Conservation (phyloP, 2,888 invertebrate species). For the Xylota segnis region DNA sequence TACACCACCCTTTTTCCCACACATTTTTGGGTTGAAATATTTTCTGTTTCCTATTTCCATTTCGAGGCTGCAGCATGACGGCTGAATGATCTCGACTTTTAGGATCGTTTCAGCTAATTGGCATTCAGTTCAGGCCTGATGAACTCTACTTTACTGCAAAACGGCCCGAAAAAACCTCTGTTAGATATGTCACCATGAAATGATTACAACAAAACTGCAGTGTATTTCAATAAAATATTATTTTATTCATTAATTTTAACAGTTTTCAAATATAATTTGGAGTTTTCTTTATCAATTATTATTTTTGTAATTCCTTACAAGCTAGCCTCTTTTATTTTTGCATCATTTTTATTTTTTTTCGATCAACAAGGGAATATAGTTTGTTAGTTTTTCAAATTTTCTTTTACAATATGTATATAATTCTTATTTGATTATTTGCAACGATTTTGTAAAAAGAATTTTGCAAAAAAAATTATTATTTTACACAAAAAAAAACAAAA, state of each 20-base stretch:
- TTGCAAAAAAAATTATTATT: constrained; percentile 34
- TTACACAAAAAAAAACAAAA: constrained; percentile 20
- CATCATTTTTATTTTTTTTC: constrained; percentile 14
- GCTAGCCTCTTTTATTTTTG: neutral
- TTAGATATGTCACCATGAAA: too few species aligned
- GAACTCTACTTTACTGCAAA: too few species aligned
- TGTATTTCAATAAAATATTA: constrained; percentile 68
- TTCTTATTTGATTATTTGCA: constrained; percentile 10
- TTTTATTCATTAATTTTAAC: constrained; percentile 68
- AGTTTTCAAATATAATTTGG: constrained; percentile 73
- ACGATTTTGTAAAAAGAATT: constrained; percentile 46
- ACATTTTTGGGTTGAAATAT: too few species aligned
- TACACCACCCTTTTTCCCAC: too few species aligned
- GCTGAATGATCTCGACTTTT: too few species aligned
- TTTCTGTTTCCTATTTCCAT: too few species aligned
- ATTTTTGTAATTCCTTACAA: constrained; percentile 39
- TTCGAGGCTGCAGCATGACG: too few species aligned
- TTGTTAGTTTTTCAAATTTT: neutral
- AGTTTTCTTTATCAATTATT: constrained; percentile 64
- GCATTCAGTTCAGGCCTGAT: too few species aligned
- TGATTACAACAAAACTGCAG: neutral
- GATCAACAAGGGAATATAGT: constrained; percentile 55
- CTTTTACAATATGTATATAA: constrained; percentile 30
- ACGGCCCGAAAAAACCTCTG: too few species aligned
- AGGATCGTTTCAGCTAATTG: too few species aligned